Evolutionary conservation across 2,113 vertebrate genomes (phyloP).

Genomic region (Phasianus colchicus): DNA sequence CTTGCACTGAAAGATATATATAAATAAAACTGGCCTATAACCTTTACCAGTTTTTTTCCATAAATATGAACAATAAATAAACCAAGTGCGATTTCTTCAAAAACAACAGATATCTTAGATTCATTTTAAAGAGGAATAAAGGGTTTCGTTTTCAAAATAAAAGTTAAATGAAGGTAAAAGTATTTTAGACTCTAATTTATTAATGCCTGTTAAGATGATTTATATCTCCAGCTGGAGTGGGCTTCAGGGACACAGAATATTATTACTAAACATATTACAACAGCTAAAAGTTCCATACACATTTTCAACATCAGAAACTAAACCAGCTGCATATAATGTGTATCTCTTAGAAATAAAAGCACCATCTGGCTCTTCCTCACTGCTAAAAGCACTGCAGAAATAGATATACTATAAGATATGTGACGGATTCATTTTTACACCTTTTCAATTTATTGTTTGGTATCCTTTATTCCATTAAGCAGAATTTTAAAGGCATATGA

Average conservation of each 20-base stretch:
- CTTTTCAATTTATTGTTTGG: background rate
- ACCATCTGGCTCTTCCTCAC: background rate
- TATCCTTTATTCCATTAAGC: background rate
- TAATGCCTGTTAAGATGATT: background rate
- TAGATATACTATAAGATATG: background rate
- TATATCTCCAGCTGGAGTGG: background rate
- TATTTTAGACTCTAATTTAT: background rate
- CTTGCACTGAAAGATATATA: background rate
- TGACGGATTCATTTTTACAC: background rate
- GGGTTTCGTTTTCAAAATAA: background rate
- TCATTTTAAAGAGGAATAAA: background rate
- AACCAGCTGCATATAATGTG: background rate
- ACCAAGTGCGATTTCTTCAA: background rate
- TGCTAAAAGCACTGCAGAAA: background rate
- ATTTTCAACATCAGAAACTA: background rate
- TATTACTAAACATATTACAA: background rate
- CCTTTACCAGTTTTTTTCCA: background rate
- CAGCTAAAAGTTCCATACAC: background rate
- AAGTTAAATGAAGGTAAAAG: background rate
- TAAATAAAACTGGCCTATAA: background rate
- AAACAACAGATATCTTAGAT: background rate
- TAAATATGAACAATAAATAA: background rate
- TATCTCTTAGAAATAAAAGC: constrained; percentile 10
- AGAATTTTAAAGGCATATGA: background rate
- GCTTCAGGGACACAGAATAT: background rate